These are phyloP conservation scores for Colius striatus DNA, from an alignment of 2,113 vertebrate species.

Conservation along the genomic window DNA sequence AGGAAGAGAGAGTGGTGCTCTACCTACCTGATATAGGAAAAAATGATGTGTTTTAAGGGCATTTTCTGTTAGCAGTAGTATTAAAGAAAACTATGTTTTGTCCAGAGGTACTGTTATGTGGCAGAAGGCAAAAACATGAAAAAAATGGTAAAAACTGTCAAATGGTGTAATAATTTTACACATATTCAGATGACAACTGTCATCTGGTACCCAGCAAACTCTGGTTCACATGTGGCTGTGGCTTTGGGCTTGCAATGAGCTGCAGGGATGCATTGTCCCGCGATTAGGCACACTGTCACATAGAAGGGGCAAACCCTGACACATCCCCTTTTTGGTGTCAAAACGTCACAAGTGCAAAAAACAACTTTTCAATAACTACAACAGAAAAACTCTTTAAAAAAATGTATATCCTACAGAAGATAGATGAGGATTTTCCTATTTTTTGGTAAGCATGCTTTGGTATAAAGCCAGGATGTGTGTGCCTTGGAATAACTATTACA, in stretches of 20 bases:
- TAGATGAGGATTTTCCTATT: neutral
- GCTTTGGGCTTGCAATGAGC: neutral
- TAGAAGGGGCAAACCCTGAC: neutral
- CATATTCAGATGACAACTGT: rapidly evolving
- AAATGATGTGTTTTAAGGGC: neutral
- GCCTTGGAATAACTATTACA: neutral
- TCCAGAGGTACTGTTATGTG: neutral
- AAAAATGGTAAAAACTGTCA: neutral
- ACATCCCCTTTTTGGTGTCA: neutral
- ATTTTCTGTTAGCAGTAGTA: neutral
- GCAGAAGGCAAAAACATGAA: neutral
- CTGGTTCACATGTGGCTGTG: neutral
- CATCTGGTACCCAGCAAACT: neutral
- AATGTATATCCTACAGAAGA: neutral
- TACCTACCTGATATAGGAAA: neutral
- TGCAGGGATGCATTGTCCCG: neutral
- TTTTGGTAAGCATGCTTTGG: neutral
- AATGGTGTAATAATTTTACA: neutral
- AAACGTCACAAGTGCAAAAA: neutral
- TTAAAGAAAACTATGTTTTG: neutral
- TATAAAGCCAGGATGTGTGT: neutral
- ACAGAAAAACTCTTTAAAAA: neutral
- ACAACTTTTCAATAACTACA: neutral
- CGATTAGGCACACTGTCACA: rapidly evolving
- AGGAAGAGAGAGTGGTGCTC: neutral